Evolutionary conservation across 2,113 vertebrate genomes (phyloP), one percentile per base, ranked within the genome.

Genomic region (Takifugu flavidus): DNA sequence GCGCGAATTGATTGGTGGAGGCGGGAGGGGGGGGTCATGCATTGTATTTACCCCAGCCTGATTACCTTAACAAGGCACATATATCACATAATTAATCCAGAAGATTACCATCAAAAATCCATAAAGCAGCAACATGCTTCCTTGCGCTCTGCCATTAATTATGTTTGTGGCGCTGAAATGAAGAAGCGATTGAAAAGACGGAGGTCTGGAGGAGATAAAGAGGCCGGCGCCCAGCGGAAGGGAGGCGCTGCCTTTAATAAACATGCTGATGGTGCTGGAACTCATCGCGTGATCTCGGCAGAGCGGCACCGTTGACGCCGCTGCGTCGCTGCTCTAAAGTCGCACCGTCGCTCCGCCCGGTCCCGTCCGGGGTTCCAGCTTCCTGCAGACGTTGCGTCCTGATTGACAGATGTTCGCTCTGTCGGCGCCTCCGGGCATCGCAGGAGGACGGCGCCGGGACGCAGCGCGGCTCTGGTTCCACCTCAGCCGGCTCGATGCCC

Each of bases 71-170:
- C 85, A 89, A 90, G 86, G 79, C 86, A 89, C 87, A 91, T 89
- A 88, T 89, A 91, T 90, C 89, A 88, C 84, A 88, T 90, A 89
- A 91, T 91, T 91, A 91, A 90, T 90, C 84, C 85, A 72, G 76
- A 71, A 84, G 86, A 91, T 91, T 89, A 86, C 82, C 86, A 91
- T 90, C 89, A 89, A 88, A 89, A 88, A 90, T 90, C 89, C 79
- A 91, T 90, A 90, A 90, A 86, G 75, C 84, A 83, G 83, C 80
- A 88, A 88, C 85, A 90, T 86, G 85, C 83, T 87, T 86, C 83
- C 82, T 77, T 67, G 75, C 65, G 49, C 73, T 68, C 72, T 65
- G 70, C 77, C 73, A 85, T 87, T 90, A 85, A 88, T 88, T 90
- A 87, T 87, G 82, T 87, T 88, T 85, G 83, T 59, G 72, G 65